A percentile compares a stretch with the other conserved stretches of the same genome.
These are phyloP conservation scores for Coranthus polyacanthus DNA, from an alignment of 2,797 vertebrate genomes.

Conservation along the genomic window DNA sequence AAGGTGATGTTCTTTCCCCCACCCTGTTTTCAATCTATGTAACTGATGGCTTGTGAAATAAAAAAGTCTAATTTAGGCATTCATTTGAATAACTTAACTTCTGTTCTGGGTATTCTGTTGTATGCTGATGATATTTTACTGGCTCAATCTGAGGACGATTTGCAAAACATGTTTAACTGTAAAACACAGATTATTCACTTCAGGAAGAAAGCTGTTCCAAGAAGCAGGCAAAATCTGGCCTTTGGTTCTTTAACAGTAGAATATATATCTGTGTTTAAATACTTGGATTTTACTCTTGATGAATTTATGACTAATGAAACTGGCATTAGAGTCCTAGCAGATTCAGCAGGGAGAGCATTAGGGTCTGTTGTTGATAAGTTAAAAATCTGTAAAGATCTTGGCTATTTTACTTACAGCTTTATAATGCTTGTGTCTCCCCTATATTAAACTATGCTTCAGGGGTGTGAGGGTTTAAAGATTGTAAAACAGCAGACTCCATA, in stretches of 20 bases:
- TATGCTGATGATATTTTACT: not conserved
- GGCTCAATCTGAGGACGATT: not conserved
- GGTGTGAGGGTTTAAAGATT: too few species aligned
- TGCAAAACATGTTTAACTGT: not conserved
- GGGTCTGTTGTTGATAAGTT: not conserved
- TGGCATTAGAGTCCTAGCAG: not conserved
- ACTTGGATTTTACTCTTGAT: not conserved
- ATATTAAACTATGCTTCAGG: constrained; percentile 5
- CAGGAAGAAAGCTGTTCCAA: too few species aligned
- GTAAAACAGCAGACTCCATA: not conserved
- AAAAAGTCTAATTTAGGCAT: not conserved
- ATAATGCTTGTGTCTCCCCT: not conserved
- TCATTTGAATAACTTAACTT: not conserved
- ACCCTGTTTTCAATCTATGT: not conserved
- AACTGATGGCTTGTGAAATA: constrained; percentile 2
- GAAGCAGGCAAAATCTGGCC: not conserved
- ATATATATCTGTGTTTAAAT: not conserved
- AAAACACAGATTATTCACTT: too few species aligned
- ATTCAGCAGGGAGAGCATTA: not conserved
- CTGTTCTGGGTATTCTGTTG: not conserved
- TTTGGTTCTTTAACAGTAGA: not conserved
- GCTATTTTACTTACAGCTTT: not conserved
- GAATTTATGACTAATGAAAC: not conserved
- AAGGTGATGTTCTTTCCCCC: constrained; percentile 3
- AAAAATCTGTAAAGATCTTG: not conserved